Evolutionary conservation across 2,113 vertebrate species (phyloP).

Genomic region (Antennarius striatus): DNA sequence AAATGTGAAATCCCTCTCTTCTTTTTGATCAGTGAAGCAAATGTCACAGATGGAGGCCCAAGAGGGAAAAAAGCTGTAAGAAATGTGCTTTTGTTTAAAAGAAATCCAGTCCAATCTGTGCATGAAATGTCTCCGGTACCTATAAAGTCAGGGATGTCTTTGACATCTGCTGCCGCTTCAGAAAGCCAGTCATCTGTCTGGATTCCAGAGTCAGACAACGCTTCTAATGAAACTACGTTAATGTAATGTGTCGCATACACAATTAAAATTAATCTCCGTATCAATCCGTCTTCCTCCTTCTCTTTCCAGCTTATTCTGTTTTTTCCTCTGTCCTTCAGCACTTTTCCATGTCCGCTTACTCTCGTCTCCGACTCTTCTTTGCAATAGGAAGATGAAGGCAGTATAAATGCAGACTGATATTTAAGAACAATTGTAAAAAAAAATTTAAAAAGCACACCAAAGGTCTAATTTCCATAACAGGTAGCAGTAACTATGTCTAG

Average conservation of each 20-base stretch:
- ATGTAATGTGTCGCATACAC: constrained; percentile 18
- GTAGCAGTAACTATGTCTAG: constrained; percentile 51
- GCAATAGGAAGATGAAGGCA: constrained; percentile 39
- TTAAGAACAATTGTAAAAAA: constrained; percentile 21
- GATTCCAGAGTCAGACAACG: constrained; percentile 46
- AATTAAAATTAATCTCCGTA: constrained; percentile 16
- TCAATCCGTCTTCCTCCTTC: constrained; percentile 15
- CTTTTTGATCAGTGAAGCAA: neutral
- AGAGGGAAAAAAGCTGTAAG: constrained; percentile 7
- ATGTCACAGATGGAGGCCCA: constrained; percentile 42
- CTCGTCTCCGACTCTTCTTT: constrained; percentile 45
- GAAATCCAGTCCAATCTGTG: constrained; percentile 48
- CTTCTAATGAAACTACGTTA: constrained; percentile 34
- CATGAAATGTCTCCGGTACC: constrained; percentile 46
- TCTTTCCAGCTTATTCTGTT: constrained; percentile 13
- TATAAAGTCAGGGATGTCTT: constrained; percentile 57
- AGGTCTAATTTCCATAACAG: constrained; percentile 33
- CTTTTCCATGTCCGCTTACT: constrained; percentile 37
- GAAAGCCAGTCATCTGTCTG: constrained; percentile 36
- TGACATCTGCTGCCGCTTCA: constrained; percentile 61
- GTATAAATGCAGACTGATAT: constrained; percentile 26
- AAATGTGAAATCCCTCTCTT: neutral
- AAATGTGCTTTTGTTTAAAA: constrained; percentile 39
- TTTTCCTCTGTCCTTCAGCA: constrained; percentile 11
- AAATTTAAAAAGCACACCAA: constrained; percentile 23